Evolutionary conservation across 2,888 invertebrate species (phyloP).

Genomic region (Petrophora chlorosata): DNA sequence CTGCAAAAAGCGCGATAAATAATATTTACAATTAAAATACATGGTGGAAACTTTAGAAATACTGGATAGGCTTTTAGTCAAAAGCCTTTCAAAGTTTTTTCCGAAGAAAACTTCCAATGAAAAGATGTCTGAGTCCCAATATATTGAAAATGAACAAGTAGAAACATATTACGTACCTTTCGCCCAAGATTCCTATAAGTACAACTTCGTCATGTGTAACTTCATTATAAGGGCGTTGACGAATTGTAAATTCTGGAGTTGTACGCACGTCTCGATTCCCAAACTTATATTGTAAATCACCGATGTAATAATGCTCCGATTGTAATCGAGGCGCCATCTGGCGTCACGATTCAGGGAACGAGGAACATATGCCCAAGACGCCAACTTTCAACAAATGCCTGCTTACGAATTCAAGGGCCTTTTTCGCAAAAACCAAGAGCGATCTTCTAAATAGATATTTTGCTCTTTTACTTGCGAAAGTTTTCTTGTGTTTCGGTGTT

Average conservation of each 20-base stretch:
- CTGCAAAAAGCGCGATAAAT: no score
- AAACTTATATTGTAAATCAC: constrained; percentile 51
- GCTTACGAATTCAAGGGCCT: constrained; percentile 58
- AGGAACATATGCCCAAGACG: constrained; percentile 49
- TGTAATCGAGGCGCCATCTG: constrained; percentile 56
- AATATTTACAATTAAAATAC: no score
- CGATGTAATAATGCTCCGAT: constrained; percentile 48
- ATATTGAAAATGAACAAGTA: background rate
- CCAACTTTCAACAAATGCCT: constrained; percentile 49
- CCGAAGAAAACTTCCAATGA: background rate
- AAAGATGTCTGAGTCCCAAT: background rate
- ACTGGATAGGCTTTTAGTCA: background rate
- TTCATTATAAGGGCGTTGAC: constrained; percentile 8
- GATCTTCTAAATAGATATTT: constrained; percentile 47
- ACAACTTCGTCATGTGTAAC: background rate
- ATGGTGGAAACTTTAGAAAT: no score
- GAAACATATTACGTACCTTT: constrained; percentile 3
- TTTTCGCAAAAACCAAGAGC: constrained; percentile 50
- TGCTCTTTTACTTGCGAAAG: constrained; percentile 32
- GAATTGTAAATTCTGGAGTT: constrained; percentile 13
- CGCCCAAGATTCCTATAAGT: constrained; percentile 3
- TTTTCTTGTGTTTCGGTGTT: no score
- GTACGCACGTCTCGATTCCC: constrained; percentile 16
- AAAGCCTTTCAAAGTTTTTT: background rate
- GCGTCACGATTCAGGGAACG: constrained; percentile 57